Conservation (phyloP, 2,113 vertebrate genomes). For the Pitta sordida region DNA sequence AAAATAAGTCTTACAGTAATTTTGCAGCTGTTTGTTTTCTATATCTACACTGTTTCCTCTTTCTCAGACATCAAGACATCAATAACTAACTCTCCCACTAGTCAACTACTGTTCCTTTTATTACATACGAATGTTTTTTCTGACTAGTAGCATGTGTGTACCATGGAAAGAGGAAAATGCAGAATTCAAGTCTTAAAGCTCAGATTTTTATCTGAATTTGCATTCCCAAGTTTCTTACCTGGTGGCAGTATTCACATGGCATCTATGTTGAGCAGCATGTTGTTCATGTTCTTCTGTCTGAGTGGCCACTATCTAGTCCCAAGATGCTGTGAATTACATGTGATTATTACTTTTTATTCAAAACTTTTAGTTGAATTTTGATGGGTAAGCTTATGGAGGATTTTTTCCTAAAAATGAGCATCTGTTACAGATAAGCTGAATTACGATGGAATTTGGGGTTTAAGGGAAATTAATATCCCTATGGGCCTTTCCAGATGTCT, state of each 20-base stretch:
- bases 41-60: neutral
- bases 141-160: neutral
- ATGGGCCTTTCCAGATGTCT: neutral
- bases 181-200: neutral
- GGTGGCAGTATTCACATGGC: neutral
- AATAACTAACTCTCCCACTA: neutral
- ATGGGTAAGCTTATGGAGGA: neutral
- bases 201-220: neutral
- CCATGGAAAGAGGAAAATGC: neutral
- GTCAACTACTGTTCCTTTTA: neutral
- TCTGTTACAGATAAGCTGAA: conserved; percentile 20
- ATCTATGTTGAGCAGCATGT: neutral
- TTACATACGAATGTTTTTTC: neutral
- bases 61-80: neutral
- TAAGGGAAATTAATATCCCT: neutral
- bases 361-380: neutral
- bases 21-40: conserved; percentile 43
- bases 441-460: neutral
- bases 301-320: neutral
- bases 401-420: neutral
- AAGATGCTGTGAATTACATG: neutral
- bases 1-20: conserved; percentile 11
- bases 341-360: neutral
- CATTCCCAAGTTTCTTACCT: neutral
- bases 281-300: neutral